Percentiles rank a stretch among this genome's conserved stretches.
Evolutionary conservation across 2,888 invertebrate species (phyloP).

Genomic region (Spatulosminthurus flaviceps): DNA sequence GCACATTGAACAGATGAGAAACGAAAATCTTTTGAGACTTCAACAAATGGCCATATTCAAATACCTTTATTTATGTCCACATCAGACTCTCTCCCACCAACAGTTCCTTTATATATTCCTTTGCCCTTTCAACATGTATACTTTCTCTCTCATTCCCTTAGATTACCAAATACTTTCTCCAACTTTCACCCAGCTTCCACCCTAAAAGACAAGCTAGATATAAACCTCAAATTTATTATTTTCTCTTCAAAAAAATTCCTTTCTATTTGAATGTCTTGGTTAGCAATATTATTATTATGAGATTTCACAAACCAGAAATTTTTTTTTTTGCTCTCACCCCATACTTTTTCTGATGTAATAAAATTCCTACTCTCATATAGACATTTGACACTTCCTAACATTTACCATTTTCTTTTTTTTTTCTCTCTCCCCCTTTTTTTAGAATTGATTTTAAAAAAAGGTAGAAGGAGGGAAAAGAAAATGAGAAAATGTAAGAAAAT

Average conservation of each 20-base stretch:
- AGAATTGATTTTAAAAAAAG: no score
- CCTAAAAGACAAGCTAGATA: background rate
- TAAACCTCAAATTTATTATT: background rate
- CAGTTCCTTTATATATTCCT: conserved; percentile 11
- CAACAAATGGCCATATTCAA: conserved; percentile 33
- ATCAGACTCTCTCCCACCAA: conserved; percentile 9
- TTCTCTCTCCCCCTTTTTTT: no score
- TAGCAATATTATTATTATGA: background rate
- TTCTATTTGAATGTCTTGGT: background rate
- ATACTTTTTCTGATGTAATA: no score
- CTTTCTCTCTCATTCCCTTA: background rate
- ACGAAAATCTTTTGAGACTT: conserved; percentile 27
- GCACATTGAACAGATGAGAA: conserved; percentile 6
- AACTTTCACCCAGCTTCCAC: background rate
- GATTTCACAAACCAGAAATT: no score
- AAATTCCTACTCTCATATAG: no score
- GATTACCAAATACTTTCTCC: conserved; percentile 1
- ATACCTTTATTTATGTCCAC: conserved; percentile 32
- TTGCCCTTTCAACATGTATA: background rate
- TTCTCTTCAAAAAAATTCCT: background rate
- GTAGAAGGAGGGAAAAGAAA: no score
- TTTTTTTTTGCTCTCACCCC: background rate
- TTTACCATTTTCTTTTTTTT: no score
- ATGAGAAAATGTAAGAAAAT: no score
- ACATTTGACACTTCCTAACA: no score